Evolutionary conservation across 2,113 vertebrate species (phyloP), one percentile per base, ranked within the genome.

Genomic region (Mesocricetus auratus): DNA sequence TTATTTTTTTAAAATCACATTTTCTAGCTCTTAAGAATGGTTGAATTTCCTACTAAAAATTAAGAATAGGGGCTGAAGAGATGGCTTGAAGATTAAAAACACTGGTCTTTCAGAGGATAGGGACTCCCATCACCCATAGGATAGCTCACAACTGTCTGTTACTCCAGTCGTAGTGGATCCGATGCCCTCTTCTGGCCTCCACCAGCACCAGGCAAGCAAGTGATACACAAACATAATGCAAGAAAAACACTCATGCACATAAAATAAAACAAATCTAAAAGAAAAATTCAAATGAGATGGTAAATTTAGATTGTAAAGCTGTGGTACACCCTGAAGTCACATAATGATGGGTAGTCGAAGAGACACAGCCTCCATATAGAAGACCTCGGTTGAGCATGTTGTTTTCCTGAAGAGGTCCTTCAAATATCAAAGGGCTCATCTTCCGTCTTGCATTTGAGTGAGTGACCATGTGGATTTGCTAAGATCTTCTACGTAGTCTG

Each of bases 21-120:
- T 58, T 78, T 89, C 19, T 86, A 90, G 29, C 83, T 91, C n/a
- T 89, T 39, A 94, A 45, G 64, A 86, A 91, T 22, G 69, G 24
- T 45, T 81, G 21, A n/a, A 83, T 73, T 90, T 93, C n/a, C 66
- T 69, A 64, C 45, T 85, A 90, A 97, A 94, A 92, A 53, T 24
- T 81, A 90, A 90, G 58, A 88, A 11, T 62, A 0, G 42, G 24
- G 64, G 1, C 39, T 86, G 60, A 64, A 62, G 58, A 42, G 5
- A 39, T 83, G 79, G 36, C 13, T 58, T 82, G 58, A 26, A 39
- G 21, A 60, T 77, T 29, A 47, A 29, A 47, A 77, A 26, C 56
- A 82, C 79, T 42, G 22, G 21, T 16, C 56, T 82, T 60, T 22
- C 56, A 58, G 36, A 81, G 36, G 11, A 36, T 24, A n/a, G 2